phyloP scores from a whole-genome alignment of 2,888 invertebrate species.

The Watsonalla binaria region DNA sequence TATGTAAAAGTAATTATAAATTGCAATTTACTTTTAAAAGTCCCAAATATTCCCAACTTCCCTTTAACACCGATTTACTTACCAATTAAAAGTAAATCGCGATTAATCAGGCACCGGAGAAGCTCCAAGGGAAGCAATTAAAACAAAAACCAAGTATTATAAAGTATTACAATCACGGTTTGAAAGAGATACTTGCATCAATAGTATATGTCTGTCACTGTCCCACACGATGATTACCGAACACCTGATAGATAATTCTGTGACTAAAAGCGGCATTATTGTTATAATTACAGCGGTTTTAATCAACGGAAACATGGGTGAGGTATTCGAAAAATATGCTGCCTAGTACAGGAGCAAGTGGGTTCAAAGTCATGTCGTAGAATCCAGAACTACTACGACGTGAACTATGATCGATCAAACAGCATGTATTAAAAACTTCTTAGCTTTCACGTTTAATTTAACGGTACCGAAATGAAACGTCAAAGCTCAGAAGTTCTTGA shows the following conservation, averaged over 20 bases:
- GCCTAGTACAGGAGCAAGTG: neutral
- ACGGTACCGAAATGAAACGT: no score
- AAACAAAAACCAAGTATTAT: neutral
- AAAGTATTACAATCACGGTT: neutral
- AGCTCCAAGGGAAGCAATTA: conserved; percentile 9
- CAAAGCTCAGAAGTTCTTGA: no score
- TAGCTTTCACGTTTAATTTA: no score
- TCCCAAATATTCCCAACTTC: neutral
- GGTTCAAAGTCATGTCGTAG: no score
- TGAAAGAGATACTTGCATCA: neutral
- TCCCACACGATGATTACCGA: conserved; percentile 4
- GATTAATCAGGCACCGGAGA: conserved; percentile 3
- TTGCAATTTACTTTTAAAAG: neutral
- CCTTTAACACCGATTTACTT: neutral
- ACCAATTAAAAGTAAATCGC: conserved; percentile 1
- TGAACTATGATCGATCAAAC: no score
- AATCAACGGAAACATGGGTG: neutral
- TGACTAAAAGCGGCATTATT: conserved; percentile 7
- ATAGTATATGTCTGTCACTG: neutral
- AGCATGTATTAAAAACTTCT: no score
- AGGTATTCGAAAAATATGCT: neutral
- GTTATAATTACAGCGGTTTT: conserved; percentile 1
- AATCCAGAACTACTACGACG: no score
- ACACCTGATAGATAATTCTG: conserved; percentile 8
- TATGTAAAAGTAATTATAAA: no score